Conservation (phyloP, 2,113 vertebrate species). For the Neolamprologus cancellatus region DNA sequence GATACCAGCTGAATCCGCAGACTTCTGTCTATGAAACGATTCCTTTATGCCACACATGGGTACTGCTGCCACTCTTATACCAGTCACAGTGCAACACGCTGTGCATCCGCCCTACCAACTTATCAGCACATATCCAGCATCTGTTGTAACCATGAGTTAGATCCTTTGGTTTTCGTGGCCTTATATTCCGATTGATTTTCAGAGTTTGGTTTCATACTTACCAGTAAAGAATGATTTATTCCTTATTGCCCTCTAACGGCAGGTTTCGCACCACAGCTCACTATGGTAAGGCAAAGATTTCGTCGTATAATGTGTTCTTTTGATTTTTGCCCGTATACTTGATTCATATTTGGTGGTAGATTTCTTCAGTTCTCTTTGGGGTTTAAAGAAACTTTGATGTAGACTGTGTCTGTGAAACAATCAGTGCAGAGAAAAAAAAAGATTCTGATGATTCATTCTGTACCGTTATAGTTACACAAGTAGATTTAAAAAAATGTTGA, state of each 20-base stretch:
- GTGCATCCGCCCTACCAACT: not conserved
- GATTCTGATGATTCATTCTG: conserved; percentile 34
- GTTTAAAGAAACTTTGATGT: conserved; percentile 42
- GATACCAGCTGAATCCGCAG: conserved; percentile 47
- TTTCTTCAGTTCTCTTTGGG: conserved; percentile 19
- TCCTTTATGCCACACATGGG: conserved; percentile 29
- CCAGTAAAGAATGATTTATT: conserved; percentile 15
- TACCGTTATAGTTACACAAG: conserved; percentile 46
- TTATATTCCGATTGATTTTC: conserved; percentile 52
- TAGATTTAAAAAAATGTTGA: conserved; percentile 2
- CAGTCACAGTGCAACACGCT: not conserved
- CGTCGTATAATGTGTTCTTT: not conserved
- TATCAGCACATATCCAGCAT: not conserved
- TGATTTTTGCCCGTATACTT: conserved; percentile 21
- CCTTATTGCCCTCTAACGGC: not conserved
- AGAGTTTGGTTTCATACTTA: conserved; percentile 9
- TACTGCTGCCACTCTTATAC: not conserved
- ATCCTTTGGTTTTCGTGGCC: conserved; percentile 64
- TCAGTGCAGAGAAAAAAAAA: not conserved
- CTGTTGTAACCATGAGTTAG: conserved; percentile 12
- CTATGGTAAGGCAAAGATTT: not conserved
- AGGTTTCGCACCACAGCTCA: conserved; percentile 14
- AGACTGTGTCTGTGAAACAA: conserved; percentile 60
- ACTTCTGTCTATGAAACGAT: not conserved
- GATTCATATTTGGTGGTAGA: conserved; percentile 41